Conservation (phyloP, 2,113 vertebrate genomes). For the Typhlomys cinereus region DNA sequence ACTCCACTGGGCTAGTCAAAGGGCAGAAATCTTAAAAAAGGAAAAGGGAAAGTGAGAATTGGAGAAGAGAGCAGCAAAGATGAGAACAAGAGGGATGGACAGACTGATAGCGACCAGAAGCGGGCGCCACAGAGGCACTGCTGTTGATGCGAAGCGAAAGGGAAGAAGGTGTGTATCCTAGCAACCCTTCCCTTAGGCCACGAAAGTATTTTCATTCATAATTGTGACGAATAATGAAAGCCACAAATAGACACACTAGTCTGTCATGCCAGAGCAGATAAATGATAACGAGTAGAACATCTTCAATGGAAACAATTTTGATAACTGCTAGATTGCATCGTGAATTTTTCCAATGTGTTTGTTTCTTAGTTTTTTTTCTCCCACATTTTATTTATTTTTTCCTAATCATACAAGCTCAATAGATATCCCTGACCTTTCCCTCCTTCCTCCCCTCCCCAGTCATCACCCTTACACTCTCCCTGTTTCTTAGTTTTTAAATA, state of each 20-base stretch:
- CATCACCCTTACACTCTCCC: background rate
- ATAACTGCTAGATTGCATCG: background rate
- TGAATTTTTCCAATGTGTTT: too few species aligned
- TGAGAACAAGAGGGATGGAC: background rate
- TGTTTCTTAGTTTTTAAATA: background rate
- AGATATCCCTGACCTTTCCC: too few species aligned
- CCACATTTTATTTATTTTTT: too few species aligned
- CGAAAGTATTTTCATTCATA: background rate
- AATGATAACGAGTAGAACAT: background rate
- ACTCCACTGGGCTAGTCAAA: too few species aligned
- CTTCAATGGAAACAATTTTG: background rate
- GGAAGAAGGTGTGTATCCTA: background rate
- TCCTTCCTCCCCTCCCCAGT: too few species aligned
- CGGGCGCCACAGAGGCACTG: background rate
- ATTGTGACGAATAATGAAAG: background rate
- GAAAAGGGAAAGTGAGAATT: background rate
- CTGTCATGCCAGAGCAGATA: background rate
- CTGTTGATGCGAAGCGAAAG: background rate
- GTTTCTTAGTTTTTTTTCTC: too few species aligned
- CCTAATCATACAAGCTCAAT: too few species aligned
- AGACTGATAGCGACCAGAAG: background rate
- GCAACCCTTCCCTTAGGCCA: background rate
- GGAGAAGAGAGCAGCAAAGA: background rate
- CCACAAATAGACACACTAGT: background rate
- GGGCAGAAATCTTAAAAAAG: background rate